Conservation (phyloP, 2,888 invertebrate genomes). For the Polyommatus iphigenia region DNA sequence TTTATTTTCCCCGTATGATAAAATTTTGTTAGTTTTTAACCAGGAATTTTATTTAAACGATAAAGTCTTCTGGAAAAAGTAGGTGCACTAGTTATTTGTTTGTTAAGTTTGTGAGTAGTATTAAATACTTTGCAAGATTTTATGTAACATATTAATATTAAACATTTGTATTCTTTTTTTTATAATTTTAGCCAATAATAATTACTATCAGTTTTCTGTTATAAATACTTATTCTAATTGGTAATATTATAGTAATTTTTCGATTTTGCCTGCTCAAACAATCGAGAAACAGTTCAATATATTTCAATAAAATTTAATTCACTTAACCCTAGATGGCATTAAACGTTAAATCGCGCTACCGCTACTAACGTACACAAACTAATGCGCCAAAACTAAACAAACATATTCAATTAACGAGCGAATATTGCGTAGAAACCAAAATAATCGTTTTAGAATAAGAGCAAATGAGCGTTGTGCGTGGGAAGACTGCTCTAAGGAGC, state of each 20-base stretch:
- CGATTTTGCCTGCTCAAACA: no score
- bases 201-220: no score
- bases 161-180: no score
- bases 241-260: no score
- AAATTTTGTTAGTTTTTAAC: slow-evolving; percentile 18
- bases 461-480: slow-evolving; percentile 67
- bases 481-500: slow-evolving; percentile 55
- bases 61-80: background rate
- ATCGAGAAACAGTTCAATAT: background rate
- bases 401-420: slow-evolving; percentile 24
- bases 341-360: background rate
- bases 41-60: slow-evolving; percentile 14
- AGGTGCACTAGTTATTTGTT: background rate
- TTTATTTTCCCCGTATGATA: slow-evolving; percentile 28
- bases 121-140: background rate
- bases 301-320: background rate
- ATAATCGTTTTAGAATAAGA: slow-evolving; percentile 65
- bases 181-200: no score
- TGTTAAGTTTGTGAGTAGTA: background rate
- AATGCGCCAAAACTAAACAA: slow-evolving; percentile 17
- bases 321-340: background rate
- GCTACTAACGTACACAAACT: background rate
- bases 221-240: no score
- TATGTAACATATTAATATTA: background rate
- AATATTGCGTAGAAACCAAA: slow-evolving; percentile 51